Evolutionary conservation across 2,888 invertebrate species (phyloP), one percentile per base, ranked within the genome.

Genomic region (Hetaerina titia): DNA sequence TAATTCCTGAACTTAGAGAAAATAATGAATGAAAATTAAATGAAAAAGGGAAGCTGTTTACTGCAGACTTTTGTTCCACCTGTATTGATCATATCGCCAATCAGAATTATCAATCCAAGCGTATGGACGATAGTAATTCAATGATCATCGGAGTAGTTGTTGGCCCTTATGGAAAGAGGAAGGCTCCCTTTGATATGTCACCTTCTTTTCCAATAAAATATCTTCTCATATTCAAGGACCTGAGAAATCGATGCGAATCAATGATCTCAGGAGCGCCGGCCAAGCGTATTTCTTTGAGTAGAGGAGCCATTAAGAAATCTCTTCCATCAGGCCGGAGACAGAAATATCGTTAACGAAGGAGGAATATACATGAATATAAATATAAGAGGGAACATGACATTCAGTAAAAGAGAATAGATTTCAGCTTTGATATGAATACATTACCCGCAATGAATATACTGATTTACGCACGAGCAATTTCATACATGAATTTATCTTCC

Each of bases 41-140:
- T 60, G 60, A 60, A 13, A 11, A n/a, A 81, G 31, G 22, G 81
- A 81, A n/a, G 13, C 1, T 81, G n/a, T 88, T 22, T 88, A 0
- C 15, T n/a, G 19, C 17, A 15, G 45, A 15, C 19, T 88, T 88
- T 88, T n/a, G n/a, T 56, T 88, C 88, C 45, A 15, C 19, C 31
- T 56, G 19, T 69, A 17, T 19, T 88, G 15, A 56, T 88, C 88
- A 19, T 19, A 88, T 9, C 81, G 2, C 89, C 57, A 89, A 89
- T 89, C 22, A 89, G 57, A 22, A 89, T 89, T 89, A 19, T 58
- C 89, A 89, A 89, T 58, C 89, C 57, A 89, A 57, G 89, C 89
- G 89, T 13, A 58, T 11, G 13, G 58, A 13, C 57, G 81, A n/a
- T 9, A 89, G 22, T 57, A 58, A 58, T 58, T 57, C 57, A 89